Evolutionary conservation across 1,140 invertebrate genomes (phyloP).

Genomic region (Epicauta chinensis): DNA sequence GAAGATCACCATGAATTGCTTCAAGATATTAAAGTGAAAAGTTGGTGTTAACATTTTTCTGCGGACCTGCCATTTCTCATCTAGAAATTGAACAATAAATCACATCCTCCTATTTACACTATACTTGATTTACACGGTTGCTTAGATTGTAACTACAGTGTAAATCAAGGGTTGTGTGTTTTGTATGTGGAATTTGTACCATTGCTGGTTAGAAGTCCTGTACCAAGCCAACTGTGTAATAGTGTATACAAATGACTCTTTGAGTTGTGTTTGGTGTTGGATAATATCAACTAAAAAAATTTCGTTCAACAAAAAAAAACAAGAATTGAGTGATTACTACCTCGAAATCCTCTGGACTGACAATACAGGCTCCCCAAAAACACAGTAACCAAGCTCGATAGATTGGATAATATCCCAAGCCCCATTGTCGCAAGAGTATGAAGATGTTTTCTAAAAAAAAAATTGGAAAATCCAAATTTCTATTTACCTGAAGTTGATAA

Average conservation of each 20-base stretch:
- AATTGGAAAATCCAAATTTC: too few relatives aligned
- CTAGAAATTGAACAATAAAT: conserved; percentile 42
- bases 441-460: conserved; percentile 1
- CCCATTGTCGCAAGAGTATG: background rate
- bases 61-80: conserved; percentile 58
- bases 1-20: conserved; percentile 64
- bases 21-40: conserved; percentile 70
- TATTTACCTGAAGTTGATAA: background rate
- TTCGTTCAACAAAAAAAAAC: too few relatives aligned
- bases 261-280: background rate
- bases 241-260: conserved; percentile 2
- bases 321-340: too few relatives aligned
- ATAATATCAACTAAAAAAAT: conserved; percentile 3
- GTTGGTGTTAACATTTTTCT: conserved; percentile 68
- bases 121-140: too few relatives aligned
- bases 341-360: conserved; percentile 7
- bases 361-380: background rate
- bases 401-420: conserved; percentile 1
- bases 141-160: too few relatives aligned
- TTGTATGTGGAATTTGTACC: too few relatives aligned
- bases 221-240: conserved; percentile 53
- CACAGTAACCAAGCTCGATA: background rate
- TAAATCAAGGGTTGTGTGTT: too few relatives aligned
- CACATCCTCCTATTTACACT: too few relatives aligned
- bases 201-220: conserved; percentile 56